Percentiles rank a stretch among this genome's conserved stretches.
Conservation (phyloP, 2,113 vertebrate species). For the Archilochus colubris region DNA sequence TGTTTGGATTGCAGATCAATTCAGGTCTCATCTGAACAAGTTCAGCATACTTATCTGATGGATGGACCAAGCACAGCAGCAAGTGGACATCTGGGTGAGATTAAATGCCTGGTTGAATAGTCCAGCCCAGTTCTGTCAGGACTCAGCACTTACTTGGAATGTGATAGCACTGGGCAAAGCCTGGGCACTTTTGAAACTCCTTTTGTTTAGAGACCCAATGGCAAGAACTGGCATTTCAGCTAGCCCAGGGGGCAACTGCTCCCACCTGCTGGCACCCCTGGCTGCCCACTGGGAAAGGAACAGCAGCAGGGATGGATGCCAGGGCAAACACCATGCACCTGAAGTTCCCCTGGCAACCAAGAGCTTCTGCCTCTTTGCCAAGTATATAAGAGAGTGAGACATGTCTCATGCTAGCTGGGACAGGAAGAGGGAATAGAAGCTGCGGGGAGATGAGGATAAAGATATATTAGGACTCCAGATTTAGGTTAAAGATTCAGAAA, state of each 20-base stretch:
- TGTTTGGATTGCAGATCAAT: background rate
- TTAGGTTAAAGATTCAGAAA: background rate
- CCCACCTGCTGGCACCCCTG: background rate
- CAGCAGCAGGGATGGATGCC: background rate
- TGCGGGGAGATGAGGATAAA: background rate
- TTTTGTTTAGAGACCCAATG: background rate
- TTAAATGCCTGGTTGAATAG: background rate
- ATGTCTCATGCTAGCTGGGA: background rate
- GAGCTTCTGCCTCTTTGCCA: background rate
- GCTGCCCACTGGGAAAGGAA: background rate
- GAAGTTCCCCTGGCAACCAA: background rate
- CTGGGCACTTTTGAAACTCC: background rate
- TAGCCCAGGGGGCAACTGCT: background rate
- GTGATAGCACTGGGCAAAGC: background rate
- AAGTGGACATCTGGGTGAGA: background rate
- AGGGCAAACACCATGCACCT: background rate
- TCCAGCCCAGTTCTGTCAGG: background rate
- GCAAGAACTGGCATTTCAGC: background rate
- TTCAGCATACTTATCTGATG: background rate
- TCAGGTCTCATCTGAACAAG: background rate
- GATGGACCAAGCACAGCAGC: background rate
- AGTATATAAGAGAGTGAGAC: background rate
- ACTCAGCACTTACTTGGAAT: background rate
- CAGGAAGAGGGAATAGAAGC: background rate
- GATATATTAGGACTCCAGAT: background rate